Evolutionary conservation across 2,113 vertebrate genomes (phyloP), one percentile per base, ranked within the genome.

Genomic region (Meriones unguiculatus): DNA sequence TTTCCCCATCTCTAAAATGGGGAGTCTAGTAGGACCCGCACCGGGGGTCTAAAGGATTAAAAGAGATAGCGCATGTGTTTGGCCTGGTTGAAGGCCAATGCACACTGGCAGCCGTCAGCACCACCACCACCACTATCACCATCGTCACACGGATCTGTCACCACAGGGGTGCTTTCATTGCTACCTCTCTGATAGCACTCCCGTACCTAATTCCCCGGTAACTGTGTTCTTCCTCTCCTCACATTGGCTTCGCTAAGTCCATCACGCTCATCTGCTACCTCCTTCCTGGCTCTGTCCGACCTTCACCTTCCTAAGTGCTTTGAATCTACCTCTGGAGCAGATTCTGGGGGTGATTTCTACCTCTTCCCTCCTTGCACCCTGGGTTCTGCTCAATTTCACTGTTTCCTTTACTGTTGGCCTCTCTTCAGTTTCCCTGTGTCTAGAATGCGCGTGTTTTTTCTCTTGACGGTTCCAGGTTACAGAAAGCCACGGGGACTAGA

Each of bases 401-500:
- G 54, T 65, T 70, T 84, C 22, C 78, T 80, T 4, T 85, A 18
- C n/a, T 89, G 46, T 46, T 85, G 67, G 38, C 28, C 32, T 92
- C 80, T 75, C 57, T 30, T 90, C 64, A 52, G 17, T 50, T 82
- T 84, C 46, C 30, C 64, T 93, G 17, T 69, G 28, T 41, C 32
- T 32, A n/a, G 90, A 84, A 90, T 52, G 25, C 38, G 62, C 25
- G 32, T 9, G 38, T 22, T n/a, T n/a, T 75, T 85, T 41, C 22
- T 75, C 72, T 59, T 73, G 25, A 72, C 17, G 30, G 59, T 82
- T 90, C 62, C 20, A 54, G 81, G 87, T 87, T 84, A 90, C 10
- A 92, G 69, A 93, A 93, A 95, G 52, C 46, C 67, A 78, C 14
- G n/a, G 69, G 38, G 89, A 89, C 73, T 62, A 54, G 69, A 65